These are phyloP conservation scores for Blera fallax DNA, from an alignment of 2,888 invertebrate genomes.

Conservation along the genomic window DNA sequence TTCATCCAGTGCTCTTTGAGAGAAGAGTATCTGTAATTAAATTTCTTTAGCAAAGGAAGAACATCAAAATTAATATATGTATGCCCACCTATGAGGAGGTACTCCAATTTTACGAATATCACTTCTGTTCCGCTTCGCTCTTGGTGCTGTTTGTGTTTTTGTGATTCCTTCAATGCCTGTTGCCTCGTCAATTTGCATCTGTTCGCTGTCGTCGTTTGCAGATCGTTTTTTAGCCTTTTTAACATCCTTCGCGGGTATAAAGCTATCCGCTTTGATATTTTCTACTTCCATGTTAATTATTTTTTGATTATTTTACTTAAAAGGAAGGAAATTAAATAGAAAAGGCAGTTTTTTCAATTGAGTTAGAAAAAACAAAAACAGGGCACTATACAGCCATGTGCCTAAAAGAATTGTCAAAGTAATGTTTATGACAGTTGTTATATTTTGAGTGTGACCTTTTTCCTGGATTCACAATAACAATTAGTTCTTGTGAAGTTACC, in stretches of 20 bases:
- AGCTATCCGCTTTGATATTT: slow-evolving; percentile 78
- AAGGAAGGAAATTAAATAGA: background rate
- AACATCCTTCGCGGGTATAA: slow-evolving; percentile 74
- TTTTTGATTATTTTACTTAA: background rate
- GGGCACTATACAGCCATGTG: slow-evolving; percentile 47
- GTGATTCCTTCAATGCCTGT: slow-evolving; percentile 85
- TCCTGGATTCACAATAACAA: background rate
- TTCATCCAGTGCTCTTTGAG: slow-evolving; percentile 98
- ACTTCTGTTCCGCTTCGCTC: slow-evolving; percentile 83
- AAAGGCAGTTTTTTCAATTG: background rate
- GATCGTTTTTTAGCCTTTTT: slow-evolving; percentile 78
- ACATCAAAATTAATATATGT: background rate
- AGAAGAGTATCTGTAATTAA: slow-evolving; percentile 89
- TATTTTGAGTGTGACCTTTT: background rate
- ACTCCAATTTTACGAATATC: slow-evolving; percentile 91
- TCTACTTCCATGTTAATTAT: slow-evolving; percentile 77
- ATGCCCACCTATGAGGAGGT: slow-evolving; percentile 89
- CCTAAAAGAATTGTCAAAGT: slow-evolving; percentile 44
- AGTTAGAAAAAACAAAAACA: slow-evolving; percentile 36
- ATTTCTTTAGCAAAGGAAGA: background rate
- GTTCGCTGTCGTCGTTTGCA: slow-evolving; percentile 81
- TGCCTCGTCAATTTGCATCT: slow-evolving; percentile 87
- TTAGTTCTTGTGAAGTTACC: background rate
- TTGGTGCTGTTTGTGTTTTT: slow-evolving; percentile 79
- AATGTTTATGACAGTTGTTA: background rate